These are phyloP conservation scores for Ichneumoninae sp. DNA, from an alignment of 2,888 invertebrate genomes.

Conservation along the genomic window DNA sequence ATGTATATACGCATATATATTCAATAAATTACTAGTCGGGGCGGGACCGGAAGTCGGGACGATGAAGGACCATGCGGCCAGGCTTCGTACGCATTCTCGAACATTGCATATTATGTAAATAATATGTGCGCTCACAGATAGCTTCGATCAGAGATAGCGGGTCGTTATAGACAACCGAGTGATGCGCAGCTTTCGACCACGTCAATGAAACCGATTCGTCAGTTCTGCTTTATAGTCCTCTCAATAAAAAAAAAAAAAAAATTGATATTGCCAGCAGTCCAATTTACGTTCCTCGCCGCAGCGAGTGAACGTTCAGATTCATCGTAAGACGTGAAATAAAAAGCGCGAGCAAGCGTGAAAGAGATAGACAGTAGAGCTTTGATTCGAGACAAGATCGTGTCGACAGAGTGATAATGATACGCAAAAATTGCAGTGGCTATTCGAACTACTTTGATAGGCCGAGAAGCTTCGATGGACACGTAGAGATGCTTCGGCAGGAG, in stretches of 20 bases:
- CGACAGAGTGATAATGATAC: neutral
- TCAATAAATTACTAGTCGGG: slow-evolving; percentile 20
- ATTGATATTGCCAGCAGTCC: neutral
- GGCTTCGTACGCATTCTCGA: slow-evolving; percentile 62
- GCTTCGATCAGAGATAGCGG: slow-evolving; percentile 38
- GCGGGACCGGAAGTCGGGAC: slow-evolving; percentile 1
- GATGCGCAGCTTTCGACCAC: neutral
- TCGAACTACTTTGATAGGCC: neutral
- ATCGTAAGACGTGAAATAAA: neutral
- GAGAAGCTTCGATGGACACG: slow-evolving; percentile 35
- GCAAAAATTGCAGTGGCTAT: slow-evolving; percentile 1
- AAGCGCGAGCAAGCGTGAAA: slow-evolving; percentile 16
- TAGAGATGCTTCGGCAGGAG: slow-evolving; percentile 15
- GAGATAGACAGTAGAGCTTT: neutral
- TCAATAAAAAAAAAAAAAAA: neutral
- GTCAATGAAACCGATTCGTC: neutral
- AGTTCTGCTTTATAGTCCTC: neutral
- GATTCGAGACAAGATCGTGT: neutral
- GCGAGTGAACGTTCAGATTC: neutral
- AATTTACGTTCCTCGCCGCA: slow-evolving; percentile 7
- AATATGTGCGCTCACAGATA: slow-evolving; percentile 33
- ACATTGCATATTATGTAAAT: slow-evolving; percentile 45
- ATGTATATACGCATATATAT: neutral
- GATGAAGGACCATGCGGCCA: slow-evolving; percentile 43
- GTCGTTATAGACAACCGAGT: neutral